Evolutionary conservation across 1,140 invertebrate genomes (phyloP), one percentile per base, ranked within the genome.

Genomic region (Probaryconus sp.): DNA sequence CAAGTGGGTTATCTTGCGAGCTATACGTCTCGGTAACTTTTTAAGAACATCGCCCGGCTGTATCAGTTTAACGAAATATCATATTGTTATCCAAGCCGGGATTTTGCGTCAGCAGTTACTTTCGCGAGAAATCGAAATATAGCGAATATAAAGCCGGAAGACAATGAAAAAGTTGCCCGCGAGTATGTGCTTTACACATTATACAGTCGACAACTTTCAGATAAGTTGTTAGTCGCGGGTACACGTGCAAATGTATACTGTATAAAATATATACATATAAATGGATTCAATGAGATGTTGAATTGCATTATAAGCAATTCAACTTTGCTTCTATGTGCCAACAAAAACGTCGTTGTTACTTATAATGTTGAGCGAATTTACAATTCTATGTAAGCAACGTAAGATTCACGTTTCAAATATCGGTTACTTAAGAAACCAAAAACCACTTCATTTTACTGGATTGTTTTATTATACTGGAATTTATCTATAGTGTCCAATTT

Each of bases 151-250:
- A 56, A 16, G 11, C 7, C 24, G 21, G 40, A 55, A 60, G 65
- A 72, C 69, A 72, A 72, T 47, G 53, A 60, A 60, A 17, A 71
- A 56, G 58, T 69, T 69, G 14, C 26, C 16, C 24, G 20, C 18
- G 31, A 24, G 35, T 51, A 71, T 71, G 51, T 56, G 30, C 69
- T 47, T 65, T 48, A 65, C 60, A 55, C 26, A 65, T 65, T 65
- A 65, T 65, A 65, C 53, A 72, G 69, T 58, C 20, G 45, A 16
- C 6, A 64, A 72, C 50, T 72, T 71, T 64, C 10, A 26, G 38
- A 60, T 53, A 60, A 65, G 53, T 65, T 63, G 53, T 64, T 61
- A 35, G 31, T 50, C 31, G 20, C 13, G 31, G 17, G 10, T 16
- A 26, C 37, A 13, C 17, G 55, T n/a, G 30, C 20, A 7, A 56